Conservation (phyloP, 2,113 vertebrate genomes). For the Leptobrachium ailaonicum region DNA sequence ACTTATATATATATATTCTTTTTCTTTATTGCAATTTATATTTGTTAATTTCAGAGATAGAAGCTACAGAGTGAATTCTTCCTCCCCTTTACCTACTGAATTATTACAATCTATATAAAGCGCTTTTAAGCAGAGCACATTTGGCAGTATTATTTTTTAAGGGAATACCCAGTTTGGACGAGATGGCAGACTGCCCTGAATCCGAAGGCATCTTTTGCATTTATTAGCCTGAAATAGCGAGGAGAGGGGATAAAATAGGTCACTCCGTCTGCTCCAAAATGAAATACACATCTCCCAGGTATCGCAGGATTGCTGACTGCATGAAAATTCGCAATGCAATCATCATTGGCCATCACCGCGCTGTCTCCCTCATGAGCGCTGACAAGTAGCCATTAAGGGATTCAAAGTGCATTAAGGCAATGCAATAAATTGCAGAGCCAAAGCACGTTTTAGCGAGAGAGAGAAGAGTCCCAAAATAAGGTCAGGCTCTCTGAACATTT, state of each 20-base stretch:
- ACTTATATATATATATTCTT: too few relatives aligned
- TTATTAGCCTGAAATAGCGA: conserved; percentile 12
- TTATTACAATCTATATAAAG: background rate
- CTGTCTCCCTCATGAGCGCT: background rate
- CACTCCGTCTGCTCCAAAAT: conserved; percentile 26
- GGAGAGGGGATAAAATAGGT: conserved; percentile 27
- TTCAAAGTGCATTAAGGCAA: conserved; percentile 17
- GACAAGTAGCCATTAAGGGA: conserved; percentile 18
- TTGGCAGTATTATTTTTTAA: background rate
- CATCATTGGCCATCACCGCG: background rate
- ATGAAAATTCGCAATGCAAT: background rate
- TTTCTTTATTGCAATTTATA: too few relatives aligned
- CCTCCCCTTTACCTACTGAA: background rate
- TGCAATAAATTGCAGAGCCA: too few relatives aligned
- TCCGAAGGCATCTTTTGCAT: conserved; percentile 9
- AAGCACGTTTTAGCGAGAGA: background rate
- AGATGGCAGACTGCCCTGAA: conserved; percentile 20
- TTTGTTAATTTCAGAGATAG: too few relatives aligned
- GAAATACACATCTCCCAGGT: conserved; percentile 18
- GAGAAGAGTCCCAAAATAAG: background rate
- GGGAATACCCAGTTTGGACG: conserved; percentile 15
- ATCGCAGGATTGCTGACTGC: conserved; percentile 4
- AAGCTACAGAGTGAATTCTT: too few relatives aligned
- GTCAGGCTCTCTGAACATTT: background rate
- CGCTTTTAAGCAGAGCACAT: background rate